Evolutionary conservation across 2,113 vertebrate species (phyloP).

Genomic region (Misgurnus mizolepis): DNA sequence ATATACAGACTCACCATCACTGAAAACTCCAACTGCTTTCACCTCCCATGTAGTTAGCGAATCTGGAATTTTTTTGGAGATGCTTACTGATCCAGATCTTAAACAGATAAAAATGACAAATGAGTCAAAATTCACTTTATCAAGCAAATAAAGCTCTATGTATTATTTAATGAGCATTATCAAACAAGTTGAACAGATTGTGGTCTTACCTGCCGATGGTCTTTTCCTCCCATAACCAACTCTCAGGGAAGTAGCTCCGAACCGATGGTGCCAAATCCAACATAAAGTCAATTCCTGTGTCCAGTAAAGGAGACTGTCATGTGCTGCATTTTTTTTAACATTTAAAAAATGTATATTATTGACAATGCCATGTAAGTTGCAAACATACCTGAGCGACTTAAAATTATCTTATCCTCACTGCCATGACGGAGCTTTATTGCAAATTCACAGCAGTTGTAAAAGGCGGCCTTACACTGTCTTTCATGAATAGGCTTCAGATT

Average conservation of each 20-base stretch:
- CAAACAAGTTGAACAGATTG: not conserved
- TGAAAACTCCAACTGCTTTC: slow-evolving; percentile 84
- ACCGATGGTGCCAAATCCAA: slow-evolving; percentile 72
- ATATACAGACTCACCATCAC: slow-evolving; percentile 71
- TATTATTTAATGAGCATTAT: not conserved
- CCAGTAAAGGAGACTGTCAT: no score
- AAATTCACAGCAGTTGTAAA: slow-evolving; percentile 74
- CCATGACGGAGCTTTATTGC: slow-evolving; percentile 44
- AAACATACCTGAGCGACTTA: slow-evolving; percentile 81
- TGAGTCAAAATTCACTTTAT: no score
- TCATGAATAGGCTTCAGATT: not conserved
- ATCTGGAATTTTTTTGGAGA: slow-evolving; percentile 79
- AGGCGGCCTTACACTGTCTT: slow-evolving; percentile 55
- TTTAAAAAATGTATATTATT: not conserved
- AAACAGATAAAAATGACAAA: not conserved
- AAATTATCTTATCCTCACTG: not conserved
- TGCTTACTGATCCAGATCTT: slow-evolving; percentile 62
- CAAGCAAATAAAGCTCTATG: no score
- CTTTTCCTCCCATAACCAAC: slow-evolving; percentile 94
- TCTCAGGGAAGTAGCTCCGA: slow-evolving; percentile 93
- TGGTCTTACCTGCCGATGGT: slow-evolving; percentile 64
- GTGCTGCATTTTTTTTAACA: no score
- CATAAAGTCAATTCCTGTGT: slow-evolving; percentile 71
- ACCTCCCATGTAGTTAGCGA: slow-evolving; percentile 93
- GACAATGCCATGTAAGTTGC: not conserved